phyloP scores from a whole-genome alignment of 2,888 invertebrate genomes.

The Nebria salina region DNA sequence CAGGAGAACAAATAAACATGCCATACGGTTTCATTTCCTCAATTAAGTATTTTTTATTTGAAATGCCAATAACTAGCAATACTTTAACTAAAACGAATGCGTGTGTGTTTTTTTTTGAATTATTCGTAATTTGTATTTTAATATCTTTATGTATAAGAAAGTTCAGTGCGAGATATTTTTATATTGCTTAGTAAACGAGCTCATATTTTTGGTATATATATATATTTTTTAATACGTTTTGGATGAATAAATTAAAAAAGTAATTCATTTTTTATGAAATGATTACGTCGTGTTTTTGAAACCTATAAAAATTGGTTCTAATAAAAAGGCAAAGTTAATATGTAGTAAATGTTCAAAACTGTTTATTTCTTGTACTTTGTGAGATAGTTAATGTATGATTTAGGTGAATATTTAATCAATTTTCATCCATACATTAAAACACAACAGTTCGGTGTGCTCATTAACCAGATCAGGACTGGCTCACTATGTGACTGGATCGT shows the following conservation, averaged over 20 bases:
- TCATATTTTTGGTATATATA: background rate
- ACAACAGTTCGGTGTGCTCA: slow-evolving; percentile 38
- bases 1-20: background rate
- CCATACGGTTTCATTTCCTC: too few relatives aligned
- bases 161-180: background rate
- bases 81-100: too few relatives aligned
- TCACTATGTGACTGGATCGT: slow-evolving; percentile 30
- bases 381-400: slow-evolving; percentile 2
- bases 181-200: background rate
- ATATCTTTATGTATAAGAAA: too few relatives aligned
- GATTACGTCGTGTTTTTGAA: background rate
- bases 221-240: background rate
- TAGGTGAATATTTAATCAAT: slow-evolving; percentile 35
- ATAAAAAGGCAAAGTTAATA: background rate
- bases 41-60: too few relatives aligned
- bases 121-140: too few relatives aligned
- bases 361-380: background rate
- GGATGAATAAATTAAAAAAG: background rate
- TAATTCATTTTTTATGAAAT: background rate
- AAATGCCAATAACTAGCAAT: too few relatives aligned
- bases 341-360: background rate
- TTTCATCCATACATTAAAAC: slow-evolving; percentile 28
- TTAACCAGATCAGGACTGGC: slow-evolving; percentile 32
- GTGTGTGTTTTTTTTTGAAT: too few relatives aligned
- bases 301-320: background rate